phyloP scores from a whole-genome alignment of 1,140 invertebrate species.

The Atta texana region DNA sequence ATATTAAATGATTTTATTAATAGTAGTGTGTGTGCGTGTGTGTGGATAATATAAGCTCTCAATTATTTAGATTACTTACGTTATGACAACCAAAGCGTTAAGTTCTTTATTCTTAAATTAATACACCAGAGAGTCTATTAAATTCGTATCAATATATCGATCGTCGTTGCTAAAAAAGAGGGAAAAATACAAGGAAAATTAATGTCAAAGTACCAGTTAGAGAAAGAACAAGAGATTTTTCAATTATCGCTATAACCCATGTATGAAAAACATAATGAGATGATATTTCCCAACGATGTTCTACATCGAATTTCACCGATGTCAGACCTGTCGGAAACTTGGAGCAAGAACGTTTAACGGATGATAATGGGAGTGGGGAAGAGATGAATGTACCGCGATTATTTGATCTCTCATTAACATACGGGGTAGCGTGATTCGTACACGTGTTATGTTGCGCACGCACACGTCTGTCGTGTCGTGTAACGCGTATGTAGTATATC shows the following conservation, averaged over 20 bases:
- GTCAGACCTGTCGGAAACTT: not conserved
- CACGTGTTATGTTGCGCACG: constrained; percentile 19
- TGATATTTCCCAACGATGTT: no score
- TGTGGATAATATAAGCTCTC: not conserved
- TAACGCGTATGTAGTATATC: not conserved
- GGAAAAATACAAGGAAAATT: constrained; percentile 12
- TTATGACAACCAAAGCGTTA: constrained; percentile 26
- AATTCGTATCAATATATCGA: constrained; percentile 30
- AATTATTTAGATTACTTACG: constrained; percentile 37
- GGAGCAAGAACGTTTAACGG: constrained; percentile 4
- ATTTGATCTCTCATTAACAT: constrained; percentile 37
- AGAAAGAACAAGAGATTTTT: not conserved
- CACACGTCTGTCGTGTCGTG: constrained; percentile 21
- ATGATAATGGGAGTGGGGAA: not conserved
- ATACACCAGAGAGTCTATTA: constrained; percentile 29
- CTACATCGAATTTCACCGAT: not conserved
- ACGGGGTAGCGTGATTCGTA: not conserved
- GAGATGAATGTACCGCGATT: not conserved
- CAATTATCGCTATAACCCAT: not conserved
- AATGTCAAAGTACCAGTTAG: not conserved
- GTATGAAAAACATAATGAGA: not conserved
- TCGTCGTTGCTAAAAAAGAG: not conserved
- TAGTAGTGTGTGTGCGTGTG: not conserved
- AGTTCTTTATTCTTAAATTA: constrained; percentile 38
- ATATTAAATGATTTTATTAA: constrained; percentile 17